Conservation (phyloP, 2,888 invertebrate species). For the Apocheima hispidaria region DNA sequence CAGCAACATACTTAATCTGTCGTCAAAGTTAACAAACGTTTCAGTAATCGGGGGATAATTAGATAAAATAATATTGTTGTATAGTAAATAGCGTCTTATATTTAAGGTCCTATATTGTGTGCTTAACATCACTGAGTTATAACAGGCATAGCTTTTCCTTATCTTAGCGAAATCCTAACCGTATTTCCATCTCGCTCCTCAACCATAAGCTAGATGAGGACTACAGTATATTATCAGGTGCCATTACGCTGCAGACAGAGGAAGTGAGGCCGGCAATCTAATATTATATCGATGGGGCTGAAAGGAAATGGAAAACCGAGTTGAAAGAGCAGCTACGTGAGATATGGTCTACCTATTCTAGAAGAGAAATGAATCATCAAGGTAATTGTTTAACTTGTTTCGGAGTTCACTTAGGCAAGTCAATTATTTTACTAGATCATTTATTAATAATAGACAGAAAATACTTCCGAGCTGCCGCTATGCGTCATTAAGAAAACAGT, state of each 20-base stretch:
- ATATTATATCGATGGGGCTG: constrained; percentile 61
- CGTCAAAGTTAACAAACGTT: too few relatives aligned
- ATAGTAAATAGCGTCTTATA: too few relatives aligned
- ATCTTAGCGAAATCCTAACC: background rate
- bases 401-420: too few relatives aligned
- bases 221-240: constrained; percentile 20
- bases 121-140: constrained; percentile 1
- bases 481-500: too few relatives aligned
- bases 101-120: background rate
- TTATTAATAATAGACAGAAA: too few relatives aligned
- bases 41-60: too few relatives aligned
- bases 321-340: constrained; percentile 18
- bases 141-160: too few relatives aligned
- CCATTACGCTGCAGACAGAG: constrained; percentile 43
- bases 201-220: constrained; percentile 39
- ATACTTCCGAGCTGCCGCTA: too few relatives aligned
- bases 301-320: constrained; percentile 66
- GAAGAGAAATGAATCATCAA: constrained; percentile 3
- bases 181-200: constrained; percentile 34
- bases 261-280: constrained; percentile 60
- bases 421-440: too few relatives aligned
- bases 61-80: too few relatives aligned
- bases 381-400: too few relatives aligned
- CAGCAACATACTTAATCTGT: too few relatives aligned
- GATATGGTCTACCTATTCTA: background rate